A percentile compares a stretch with the other conserved stretches of the same genome.
Evolutionary conservation across 2,797 vertebrate species (phyloP).

Genomic region (Poecilia gillii): DNA sequence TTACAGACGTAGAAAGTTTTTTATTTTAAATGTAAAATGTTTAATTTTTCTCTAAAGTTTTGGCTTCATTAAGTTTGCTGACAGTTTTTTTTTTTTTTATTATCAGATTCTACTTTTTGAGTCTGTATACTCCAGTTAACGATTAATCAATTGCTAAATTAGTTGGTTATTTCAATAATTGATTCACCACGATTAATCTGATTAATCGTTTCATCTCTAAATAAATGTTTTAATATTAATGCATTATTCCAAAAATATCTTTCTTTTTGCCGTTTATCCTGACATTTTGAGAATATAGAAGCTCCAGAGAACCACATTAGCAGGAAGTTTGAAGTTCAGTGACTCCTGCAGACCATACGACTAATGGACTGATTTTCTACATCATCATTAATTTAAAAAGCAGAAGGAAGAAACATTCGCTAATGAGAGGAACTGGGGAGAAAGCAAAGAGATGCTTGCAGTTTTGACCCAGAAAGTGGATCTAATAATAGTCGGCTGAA

Average conservation of each 20-base stretch:
- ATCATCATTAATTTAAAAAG: background rate
- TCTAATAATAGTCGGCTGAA: constrained; percentile 69
- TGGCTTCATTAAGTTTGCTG: too few relatives aligned
- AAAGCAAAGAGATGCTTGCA: constrained; percentile 21
- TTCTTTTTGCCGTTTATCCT: background rate
- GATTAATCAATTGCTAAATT: too few relatives aligned
- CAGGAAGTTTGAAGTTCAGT: background rate
- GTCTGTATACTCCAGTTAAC: too few relatives aligned
- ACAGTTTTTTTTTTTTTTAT: too few relatives aligned
- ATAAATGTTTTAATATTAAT: background rate
- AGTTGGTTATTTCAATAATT: too few relatives aligned
- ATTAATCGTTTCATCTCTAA: too few relatives aligned
- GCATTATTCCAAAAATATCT: background rate
- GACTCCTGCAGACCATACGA: background rate
- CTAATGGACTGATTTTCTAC: background rate
- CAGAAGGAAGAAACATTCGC: background rate
- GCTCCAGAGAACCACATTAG: background rate
- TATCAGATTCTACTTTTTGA: too few relatives aligned
- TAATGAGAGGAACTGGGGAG: constrained; percentile 19
- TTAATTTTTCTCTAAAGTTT: too few relatives aligned
- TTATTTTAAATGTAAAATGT: too few relatives aligned
- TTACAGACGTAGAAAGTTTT: too few relatives aligned
- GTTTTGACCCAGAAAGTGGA: constrained; percentile 69
- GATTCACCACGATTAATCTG: too few relatives aligned
- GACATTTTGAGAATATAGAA: background rate